Conservation (phyloP, 2,888 invertebrate species). For the Rutpela maculata region DNA sequence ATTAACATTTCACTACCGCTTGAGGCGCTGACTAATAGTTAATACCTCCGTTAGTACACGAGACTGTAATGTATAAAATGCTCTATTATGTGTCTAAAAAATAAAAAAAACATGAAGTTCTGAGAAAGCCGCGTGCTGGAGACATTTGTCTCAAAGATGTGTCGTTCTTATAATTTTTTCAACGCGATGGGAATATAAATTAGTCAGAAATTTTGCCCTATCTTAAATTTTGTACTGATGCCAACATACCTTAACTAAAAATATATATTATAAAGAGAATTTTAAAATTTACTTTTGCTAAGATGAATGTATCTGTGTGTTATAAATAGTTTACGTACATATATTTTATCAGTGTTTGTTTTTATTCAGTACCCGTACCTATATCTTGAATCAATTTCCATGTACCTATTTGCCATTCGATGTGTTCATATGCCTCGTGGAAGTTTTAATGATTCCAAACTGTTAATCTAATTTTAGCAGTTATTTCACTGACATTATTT, state of each 20-base stretch:
- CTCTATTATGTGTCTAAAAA: no score
- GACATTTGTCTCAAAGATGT: neutral
- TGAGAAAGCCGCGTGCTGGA: neutral
- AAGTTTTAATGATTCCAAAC: constrained; percentile 5
- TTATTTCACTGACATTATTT: constrained; percentile 16
- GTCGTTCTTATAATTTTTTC: neutral
- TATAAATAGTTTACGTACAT: constrained; percentile 18
- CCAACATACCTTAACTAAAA: constrained; percentile 27
- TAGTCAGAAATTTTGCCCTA: neutral
- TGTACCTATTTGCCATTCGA: constrained; percentile 8
- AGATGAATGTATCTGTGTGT: constrained; percentile 25
- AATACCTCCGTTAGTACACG: no score
- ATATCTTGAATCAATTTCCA: constrained; percentile 11
- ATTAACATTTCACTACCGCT: no score
- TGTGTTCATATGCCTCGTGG: constrained; percentile 9
- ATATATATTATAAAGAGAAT: constrained; percentile 33
- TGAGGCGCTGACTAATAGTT: no score
- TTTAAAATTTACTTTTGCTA: constrained; percentile 33
- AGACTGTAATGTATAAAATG: no score
- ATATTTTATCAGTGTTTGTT: constrained; percentile 33
- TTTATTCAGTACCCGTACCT: constrained; percentile 19
- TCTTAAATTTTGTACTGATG: constrained; percentile 30
- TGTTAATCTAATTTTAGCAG: constrained; percentile 15
- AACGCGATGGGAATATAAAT: neutral
- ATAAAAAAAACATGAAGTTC: neutral